Conservation (phyloP, 2,113 vertebrate species). For the Cebidichthys violaceus region DNA sequence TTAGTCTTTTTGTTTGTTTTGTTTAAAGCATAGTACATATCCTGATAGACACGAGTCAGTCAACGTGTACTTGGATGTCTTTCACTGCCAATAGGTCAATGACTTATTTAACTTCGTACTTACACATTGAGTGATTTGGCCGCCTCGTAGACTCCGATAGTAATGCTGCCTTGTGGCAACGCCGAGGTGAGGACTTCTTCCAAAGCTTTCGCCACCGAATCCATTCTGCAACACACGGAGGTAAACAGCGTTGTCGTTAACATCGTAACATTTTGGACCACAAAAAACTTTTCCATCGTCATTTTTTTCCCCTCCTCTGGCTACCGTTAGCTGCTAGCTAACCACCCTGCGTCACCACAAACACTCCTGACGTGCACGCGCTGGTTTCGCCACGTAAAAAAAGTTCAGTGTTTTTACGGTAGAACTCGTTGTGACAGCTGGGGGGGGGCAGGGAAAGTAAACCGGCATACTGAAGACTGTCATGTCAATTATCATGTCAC, state of each 20-base stretch:
- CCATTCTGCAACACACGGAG: conserved; percentile 87
- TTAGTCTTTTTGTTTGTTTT: neutral
- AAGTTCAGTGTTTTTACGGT: rapidly evolving
- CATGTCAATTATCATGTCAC: rapidly evolving
- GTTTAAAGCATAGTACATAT: neutral
- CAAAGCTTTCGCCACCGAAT: conserved; percentile 92
- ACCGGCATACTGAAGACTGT: neutral
- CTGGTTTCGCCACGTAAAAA: neutral
- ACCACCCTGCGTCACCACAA: neutral
- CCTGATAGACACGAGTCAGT: no score
- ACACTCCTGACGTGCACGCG: conserved; percentile 9
- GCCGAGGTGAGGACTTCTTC: conserved; percentile 93
- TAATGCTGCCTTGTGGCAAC: conserved; percentile 92
- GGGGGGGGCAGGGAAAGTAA: neutral
- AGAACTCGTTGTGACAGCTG: neutral
- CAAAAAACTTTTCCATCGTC: neutral
- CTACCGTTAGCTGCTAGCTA: conserved; percentile 30
- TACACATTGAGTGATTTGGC: conserved; percentile 97
- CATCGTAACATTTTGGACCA: neutral
- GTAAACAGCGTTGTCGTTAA: neutral
- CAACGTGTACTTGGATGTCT: neutral
- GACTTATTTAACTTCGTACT: conserved; percentile 74
- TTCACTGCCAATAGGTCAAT: neutral
- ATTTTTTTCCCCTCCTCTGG: neutral
- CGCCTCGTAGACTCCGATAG: conserved; percentile 95